A percentile compares a stretch with the other conserved stretches of the same genome.
Conservation (phyloP, 2,888 invertebrate genomes). For the Parnassius mnemosyne region DNA sequence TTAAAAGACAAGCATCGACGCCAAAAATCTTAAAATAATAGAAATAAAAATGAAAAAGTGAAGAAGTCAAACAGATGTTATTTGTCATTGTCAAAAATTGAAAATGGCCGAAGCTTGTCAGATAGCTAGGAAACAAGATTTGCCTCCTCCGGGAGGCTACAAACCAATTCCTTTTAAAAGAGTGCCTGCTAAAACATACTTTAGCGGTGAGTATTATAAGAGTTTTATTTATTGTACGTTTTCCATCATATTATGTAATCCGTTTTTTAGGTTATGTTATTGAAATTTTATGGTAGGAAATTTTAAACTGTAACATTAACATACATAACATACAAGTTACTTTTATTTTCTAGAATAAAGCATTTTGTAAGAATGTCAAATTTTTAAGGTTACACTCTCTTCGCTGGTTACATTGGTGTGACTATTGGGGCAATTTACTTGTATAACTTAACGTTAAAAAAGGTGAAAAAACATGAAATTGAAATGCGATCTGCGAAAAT, state of each 20-base stretch:
- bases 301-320: too few relatives aligned
- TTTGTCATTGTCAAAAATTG: constrained; percentile 28
- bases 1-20: too few relatives aligned
- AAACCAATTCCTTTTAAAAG: constrained; percentile 86
- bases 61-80: neutral
- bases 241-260: constrained; percentile 60
- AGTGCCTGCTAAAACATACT: constrained; percentile 85
- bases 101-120: constrained; percentile 61
- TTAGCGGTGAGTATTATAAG: constrained; percentile 79
- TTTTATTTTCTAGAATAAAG: too few relatives aligned
- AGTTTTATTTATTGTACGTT: neutral
- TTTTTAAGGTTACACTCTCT: constrained; percentile 81
- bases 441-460: constrained; percentile 78
- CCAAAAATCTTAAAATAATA: too few relatives aligned
- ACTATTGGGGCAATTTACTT: constrained; percentile 80
- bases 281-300: too few relatives aligned
- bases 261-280: constrained; percentile 49
- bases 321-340: too few relatives aligned
- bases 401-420: constrained; percentile 81
- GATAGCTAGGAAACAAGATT: constrained; percentile 85
- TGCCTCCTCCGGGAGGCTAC: constrained; percentile 97
- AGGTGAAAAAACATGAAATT: constrained; percentile 78
- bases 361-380: neutral
- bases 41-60: too few relatives aligned
- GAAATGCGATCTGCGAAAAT: constrained; percentile 89